These are phyloP conservation scores for Siniperca scherzeri DNA, from an alignment of 2,797 vertebrate genomes.

Conservation along the genomic window DNA sequence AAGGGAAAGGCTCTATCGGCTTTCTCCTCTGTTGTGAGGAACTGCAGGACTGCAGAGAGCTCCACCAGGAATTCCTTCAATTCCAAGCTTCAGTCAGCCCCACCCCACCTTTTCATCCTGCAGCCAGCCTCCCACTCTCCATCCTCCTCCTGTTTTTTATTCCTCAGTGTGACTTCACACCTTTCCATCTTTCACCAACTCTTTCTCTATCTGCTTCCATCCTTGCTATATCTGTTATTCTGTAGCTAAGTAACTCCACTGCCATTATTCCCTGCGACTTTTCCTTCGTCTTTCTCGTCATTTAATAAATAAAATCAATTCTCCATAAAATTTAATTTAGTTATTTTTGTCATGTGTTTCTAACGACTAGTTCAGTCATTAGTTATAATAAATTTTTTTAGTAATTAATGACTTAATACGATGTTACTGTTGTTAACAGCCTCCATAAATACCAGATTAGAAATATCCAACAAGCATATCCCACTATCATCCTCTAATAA, in stretches of 20 bases:
- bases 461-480: conserved; percentile 30
- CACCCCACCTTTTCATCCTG: conserved; percentile 15
- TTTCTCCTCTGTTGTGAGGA: conserved; percentile 34
- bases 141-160: background rate
- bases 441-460: conserved; percentile 25
- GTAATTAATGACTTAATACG: too few relatives aligned
- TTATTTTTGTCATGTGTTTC: conserved; percentile 37
- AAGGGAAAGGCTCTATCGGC: conserved; percentile 13
- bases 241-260: background rate
- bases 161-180: conserved; percentile 22
- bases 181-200: background rate
- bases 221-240: background rate
- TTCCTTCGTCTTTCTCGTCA: background rate
- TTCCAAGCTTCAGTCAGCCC: conserved; percentile 28
- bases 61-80: conserved; percentile 34
- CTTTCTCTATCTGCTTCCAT: background rate
- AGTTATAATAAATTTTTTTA: conserved; percentile 21
- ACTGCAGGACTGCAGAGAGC: conserved; percentile 26
- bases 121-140: conserved; percentile 7
- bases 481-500: conserved; percentile 15
- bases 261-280: background rate
- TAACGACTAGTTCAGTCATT: conserved; percentile 42
- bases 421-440: conserved; percentile 9
- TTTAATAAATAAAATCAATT: conserved; percentile 13
- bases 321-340: conserved; percentile 25